Percentiles rank a stretch among this genome's conserved stretches.
Conservation (phyloP, 2,113 vertebrate species). For the Caracal caracal region DNA sequence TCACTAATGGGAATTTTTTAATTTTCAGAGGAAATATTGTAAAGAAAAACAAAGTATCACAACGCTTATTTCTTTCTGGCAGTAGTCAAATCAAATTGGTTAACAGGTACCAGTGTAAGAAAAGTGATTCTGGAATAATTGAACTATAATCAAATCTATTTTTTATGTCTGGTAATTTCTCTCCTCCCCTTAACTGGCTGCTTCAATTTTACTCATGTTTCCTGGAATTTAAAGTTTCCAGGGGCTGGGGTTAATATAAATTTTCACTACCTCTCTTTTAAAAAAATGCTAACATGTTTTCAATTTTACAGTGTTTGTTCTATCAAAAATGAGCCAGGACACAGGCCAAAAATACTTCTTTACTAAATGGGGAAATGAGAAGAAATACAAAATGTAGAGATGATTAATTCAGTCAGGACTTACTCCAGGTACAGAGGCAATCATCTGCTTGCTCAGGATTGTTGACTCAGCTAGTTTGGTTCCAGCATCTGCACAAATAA, state of each 20-base stretch:
- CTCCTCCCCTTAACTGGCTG: background rate
- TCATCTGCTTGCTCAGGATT: constrained; percentile 99
- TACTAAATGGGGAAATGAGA: background rate
- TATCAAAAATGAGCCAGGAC: background rate
- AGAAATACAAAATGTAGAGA: background rate
- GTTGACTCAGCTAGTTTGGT: constrained; percentile 97
- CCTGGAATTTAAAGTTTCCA: background rate
- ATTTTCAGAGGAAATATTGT: constrained; percentile 10
- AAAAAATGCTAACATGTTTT: background rate
- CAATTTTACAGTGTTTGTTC: background rate
- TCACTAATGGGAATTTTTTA: background rate
- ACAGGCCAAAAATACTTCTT: background rate
- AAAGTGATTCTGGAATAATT: background rate
- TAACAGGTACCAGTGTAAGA: background rate
- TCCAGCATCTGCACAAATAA: constrained; percentile 98
- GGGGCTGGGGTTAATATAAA: background rate
- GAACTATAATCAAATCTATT: constrained; percentile 18
- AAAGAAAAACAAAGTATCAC: background rate
- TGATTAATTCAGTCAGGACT: constrained; percentile 80
- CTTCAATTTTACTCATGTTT: background rate
- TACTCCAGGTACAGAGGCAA: constrained; percentile 94
- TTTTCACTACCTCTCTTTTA: background rate
- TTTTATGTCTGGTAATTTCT: background rate
- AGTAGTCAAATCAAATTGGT: constrained; percentile 6
- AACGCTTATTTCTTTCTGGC: constrained; percentile 17